Evolutionary conservation across 2,797 vertebrate genomes (phyloP), one percentile per base, ranked within the genome.

Genomic region (Sylvilagus floridanus): DNA sequence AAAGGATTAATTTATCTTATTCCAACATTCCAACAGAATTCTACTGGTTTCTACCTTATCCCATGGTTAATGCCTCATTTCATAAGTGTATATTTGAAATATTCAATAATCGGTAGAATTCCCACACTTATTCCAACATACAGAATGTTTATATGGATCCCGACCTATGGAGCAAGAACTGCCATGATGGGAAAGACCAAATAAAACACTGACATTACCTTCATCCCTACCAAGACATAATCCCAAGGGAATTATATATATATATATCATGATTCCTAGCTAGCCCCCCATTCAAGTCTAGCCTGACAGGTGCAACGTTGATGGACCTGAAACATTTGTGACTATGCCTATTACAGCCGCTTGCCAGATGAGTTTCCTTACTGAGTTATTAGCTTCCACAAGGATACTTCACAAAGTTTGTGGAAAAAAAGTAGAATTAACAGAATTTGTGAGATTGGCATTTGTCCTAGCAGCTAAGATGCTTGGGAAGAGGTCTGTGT

Each of bases 1-100:
- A 32, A 79, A 24, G 65, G 13, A 72, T 90, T 76, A 72, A 37
- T 83, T 92, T 75, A 9, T 16, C 14, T 76, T 96, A 84, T 21
- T 82, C 68, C 16, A 73, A 42, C 81, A 79, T 28, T 35, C 54
- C 35, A 81, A 63, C n/a, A 92, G 60, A 68, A 7, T 72, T 77
- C 82, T 66, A 77, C 5, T 60, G 54, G 62, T n/a, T n/a, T 52
- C 7, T 6, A 6, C 37, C 16, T 73, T 30, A 54, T 68, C 52
- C 14, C 47, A 73, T 66, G 12, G 47, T 28, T 81, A 52, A 63
- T 32, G 30, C 7, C 17, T 77, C 50, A 50, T 24, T 72, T 75
- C 21, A 54, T 54, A 94, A 91, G 21, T 54, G 3, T 72, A 22
- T 28, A 47, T 30, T 73, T 54, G 32, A 5, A 93, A 63, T 84